Conservation (phyloP, 2,797 vertebrate genomes). For the Astyanax mexicanus region DNA sequence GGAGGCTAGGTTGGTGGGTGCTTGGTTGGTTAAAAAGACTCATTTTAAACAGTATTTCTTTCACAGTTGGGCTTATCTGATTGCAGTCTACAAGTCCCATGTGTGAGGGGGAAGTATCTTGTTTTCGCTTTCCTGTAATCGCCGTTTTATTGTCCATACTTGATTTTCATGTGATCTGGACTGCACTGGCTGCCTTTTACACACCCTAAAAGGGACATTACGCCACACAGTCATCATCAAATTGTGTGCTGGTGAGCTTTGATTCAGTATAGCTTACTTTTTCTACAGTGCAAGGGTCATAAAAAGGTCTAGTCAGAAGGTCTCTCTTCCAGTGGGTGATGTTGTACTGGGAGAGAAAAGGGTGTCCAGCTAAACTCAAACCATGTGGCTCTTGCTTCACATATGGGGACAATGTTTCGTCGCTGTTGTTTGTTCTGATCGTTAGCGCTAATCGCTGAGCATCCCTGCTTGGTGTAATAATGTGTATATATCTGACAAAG, state of each 20-base stretch:
- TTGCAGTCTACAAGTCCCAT: conserved; percentile 66
- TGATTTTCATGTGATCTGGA: conserved; percentile 67
- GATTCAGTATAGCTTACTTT: background rate
- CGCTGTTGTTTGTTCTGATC: background rate
- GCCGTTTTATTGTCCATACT: conserved; percentile 67
- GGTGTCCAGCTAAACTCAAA: conserved; percentile 22
- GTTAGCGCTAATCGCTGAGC: background rate
- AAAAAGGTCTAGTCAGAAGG: conserved; percentile 17
- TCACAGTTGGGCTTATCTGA: conserved; percentile 59
- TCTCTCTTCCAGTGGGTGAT: conserved; percentile 8
- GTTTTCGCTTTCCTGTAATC: conserved; percentile 63
- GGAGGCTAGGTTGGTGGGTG: conserved; percentile 44
- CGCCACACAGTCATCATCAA: background rate
- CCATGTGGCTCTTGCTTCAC: background rate
- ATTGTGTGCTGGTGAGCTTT: background rate
- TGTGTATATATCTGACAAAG: background rate
- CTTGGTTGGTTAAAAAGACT: conserved; percentile 69
- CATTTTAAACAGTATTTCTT: conserved; percentile 65
- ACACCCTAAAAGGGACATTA: background rate
- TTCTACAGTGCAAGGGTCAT: background rate
- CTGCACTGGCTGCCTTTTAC: conserved; percentile 38
- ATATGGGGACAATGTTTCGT: background rate
- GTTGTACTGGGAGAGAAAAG: conserved; percentile 11
- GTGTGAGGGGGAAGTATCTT: conserved; percentile 59
- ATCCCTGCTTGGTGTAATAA: background rate